Percentiles rank a stretch among this genome's conserved stretches.
Conservation (phyloP, 2,797 vertebrate genomes). For the Selene dorsalis region DNA sequence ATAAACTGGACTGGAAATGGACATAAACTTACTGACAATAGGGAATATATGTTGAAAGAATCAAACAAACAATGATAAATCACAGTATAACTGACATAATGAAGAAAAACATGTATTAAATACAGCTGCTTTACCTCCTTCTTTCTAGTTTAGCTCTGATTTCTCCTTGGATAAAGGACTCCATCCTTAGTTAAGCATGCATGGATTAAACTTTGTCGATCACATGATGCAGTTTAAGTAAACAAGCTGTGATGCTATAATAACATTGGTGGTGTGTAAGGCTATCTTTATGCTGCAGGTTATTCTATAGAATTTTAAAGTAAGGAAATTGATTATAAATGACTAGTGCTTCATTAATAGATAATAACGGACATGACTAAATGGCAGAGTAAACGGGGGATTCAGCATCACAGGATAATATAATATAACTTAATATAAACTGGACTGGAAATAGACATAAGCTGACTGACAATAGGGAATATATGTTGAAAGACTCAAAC, state of each 20-base stretch:
- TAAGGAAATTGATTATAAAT: conserved; percentile 19
- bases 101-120: background rate
- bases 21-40: background rate
- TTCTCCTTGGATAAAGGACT: conserved; percentile 48
- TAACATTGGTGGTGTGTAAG: conserved; percentile 27
- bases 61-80: background rate
- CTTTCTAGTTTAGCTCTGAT: conserved; percentile 6
- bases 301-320: conserved; percentile 43
- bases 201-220: conserved; percentile 68
- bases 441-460: background rate
- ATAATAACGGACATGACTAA: conserved; percentile 18
- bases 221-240: conserved; percentile 58
- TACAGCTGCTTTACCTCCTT: background rate
- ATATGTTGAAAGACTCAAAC: background rate
- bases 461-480: background rate
- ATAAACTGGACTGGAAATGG: background rate
- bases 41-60: conserved; percentile 6
- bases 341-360: conserved; percentile 23
- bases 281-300: conserved; percentile 47
- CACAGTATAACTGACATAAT: background rate
- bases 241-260: conserved; percentile 47
- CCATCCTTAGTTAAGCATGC: conserved; percentile 37
- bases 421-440: background rate
- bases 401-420: conserved; percentile 14
- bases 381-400: conserved; percentile 1